Percentiles rank a stretch among this genome's conserved stretches.
Conservation (phyloP, 2,888 invertebrate species). For the Ecliptopera silaceata region DNA sequence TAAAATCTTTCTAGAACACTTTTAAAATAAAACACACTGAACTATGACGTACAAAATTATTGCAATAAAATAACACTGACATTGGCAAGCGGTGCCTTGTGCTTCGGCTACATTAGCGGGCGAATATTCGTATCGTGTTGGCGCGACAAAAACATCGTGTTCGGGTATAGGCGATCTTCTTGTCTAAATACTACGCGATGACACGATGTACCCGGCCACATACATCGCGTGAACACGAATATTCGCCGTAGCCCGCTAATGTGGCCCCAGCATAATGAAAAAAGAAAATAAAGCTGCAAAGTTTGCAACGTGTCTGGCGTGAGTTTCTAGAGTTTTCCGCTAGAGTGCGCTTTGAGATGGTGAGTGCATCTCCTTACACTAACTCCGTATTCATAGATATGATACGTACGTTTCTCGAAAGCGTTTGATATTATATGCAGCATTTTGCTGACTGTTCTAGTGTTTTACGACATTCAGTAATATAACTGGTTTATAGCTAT, state of each 20-base stretch:
- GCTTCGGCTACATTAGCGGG: too few relatives aligned
- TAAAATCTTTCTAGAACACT: not conserved
- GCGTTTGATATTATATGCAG: not conserved
- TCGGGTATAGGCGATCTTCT: too few relatives aligned
- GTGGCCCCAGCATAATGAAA: slow-evolving; percentile 38
- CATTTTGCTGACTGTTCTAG: too few relatives aligned
- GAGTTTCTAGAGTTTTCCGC: slow-evolving; percentile 71
- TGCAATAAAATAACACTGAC: slow-evolving; percentile 21
- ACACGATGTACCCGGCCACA: too few relatives aligned
- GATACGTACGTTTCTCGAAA: not conserved
- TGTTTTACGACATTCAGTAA: too few relatives aligned
- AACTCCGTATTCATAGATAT: slow-evolving; percentile 5
- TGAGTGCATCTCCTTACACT: slow-evolving; percentile 40
- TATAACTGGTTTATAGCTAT: too few relatives aligned
- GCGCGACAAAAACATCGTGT: too few relatives aligned
- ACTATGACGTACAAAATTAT: slow-evolving; percentile 9
- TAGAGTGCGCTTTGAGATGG: slow-evolving; percentile 57
- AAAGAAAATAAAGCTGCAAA: slow-evolving; percentile 46
- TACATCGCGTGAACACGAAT: too few relatives aligned
- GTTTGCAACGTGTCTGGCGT: slow-evolving; percentile 52
- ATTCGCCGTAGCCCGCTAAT: too few relatives aligned
- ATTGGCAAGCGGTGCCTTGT: slow-evolving; percentile 16
- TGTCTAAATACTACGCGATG: too few relatives aligned
- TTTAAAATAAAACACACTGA: slow-evolving; percentile 3
- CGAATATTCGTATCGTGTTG: too few relatives aligned